A percentile compares a stretch with the other conserved stretches of the same genome.
Conservation (phyloP, 2,113 vertebrate genomes). For the Paraplagusia blochii region DNA sequence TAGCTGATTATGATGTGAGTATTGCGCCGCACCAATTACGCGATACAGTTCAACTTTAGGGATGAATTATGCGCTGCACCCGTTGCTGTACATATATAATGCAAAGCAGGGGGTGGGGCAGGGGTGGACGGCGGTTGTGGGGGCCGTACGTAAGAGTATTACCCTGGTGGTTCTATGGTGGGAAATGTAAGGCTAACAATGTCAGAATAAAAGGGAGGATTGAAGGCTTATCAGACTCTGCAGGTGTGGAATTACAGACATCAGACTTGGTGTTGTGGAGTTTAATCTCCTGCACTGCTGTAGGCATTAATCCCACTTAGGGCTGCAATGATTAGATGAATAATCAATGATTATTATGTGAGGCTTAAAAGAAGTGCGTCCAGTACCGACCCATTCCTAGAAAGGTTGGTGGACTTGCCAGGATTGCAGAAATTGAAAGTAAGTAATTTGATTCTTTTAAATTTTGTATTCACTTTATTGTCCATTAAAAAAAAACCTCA, state of each 20-base stretch:
- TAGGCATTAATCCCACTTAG: constrained; percentile 52
- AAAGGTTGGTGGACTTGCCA: too few species aligned
- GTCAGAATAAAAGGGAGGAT: constrained; percentile 46
- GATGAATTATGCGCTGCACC: constrained; percentile 6
- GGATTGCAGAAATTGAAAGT: too few species aligned
- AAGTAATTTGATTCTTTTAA: too few species aligned
- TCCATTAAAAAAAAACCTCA: too few species aligned
- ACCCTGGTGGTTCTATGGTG: constrained; percentile 28
- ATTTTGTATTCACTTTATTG: too few species aligned
- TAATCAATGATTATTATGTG: too few species aligned
- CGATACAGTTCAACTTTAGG: constrained; percentile 21
- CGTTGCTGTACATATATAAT: constrained; percentile 18
- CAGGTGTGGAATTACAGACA: constrained; percentile 61
- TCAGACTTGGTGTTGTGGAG: constrained; percentile 49
- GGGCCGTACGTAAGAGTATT: constrained; percentile 31
- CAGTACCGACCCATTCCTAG: too few species aligned
- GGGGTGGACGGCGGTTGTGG: too few species aligned
- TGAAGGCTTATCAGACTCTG: constrained; percentile 59
- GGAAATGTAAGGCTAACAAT: constrained; percentile 41
- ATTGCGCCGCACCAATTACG: constrained; percentile 13
- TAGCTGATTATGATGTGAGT: constrained; percentile 46
- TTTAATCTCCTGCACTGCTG: constrained; percentile 44
- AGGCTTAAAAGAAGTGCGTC: too few species aligned
- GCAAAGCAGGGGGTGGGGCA: constrained; percentile 14
- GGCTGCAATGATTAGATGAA: constrained; percentile 27